Conservation (phyloP, 2,888 invertebrate species). For the Ctenicera cuprea region DNA sequence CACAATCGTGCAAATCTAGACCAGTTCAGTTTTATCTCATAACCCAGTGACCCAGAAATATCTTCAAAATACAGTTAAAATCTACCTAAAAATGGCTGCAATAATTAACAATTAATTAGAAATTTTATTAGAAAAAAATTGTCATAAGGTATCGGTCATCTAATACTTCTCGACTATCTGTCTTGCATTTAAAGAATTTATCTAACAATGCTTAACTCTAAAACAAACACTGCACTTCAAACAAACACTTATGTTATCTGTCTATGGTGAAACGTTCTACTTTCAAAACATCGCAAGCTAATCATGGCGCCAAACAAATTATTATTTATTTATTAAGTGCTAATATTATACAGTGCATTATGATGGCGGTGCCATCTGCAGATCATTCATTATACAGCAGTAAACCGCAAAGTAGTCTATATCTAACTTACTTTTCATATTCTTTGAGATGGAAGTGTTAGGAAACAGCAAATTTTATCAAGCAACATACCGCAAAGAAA, state of each 20-base stretch:
- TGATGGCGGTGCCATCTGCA: not conserved
- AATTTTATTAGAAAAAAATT: too few species aligned
- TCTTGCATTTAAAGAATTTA: constrained; percentile 13
- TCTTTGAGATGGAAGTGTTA: too few species aligned
- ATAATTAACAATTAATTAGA: too few species aligned
- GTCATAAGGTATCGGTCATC: not conserved
- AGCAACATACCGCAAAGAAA: too few species aligned
- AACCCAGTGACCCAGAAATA: constrained; percentile 21
- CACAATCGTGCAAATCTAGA: constrained; percentile 13
- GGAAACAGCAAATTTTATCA: too few species aligned
- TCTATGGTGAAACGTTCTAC: constrained; percentile 37
- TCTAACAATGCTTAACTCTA: constrained; percentile 10
- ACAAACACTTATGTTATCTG: constrained; percentile 44
- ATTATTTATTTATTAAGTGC: constrained; percentile 44
- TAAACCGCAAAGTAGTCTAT: not conserved
- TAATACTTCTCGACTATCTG: not conserved
- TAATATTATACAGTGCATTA: constrained; percentile 26
- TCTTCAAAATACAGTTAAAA: not conserved
- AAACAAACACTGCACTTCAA: constrained; percentile 26
- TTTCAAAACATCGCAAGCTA: constrained; percentile 25
- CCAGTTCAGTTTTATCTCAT: constrained; percentile 2
- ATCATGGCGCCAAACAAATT: constrained; percentile 34
- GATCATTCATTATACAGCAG: constrained; percentile 17
- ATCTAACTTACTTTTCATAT: too few species aligned
- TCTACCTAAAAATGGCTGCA: too few species aligned